A percentile compares a stretch with the other conserved stretches of the same genome.
Conservation (phyloP, 2,113 vertebrate genomes). For the Gambusia holbrooki region DNA sequence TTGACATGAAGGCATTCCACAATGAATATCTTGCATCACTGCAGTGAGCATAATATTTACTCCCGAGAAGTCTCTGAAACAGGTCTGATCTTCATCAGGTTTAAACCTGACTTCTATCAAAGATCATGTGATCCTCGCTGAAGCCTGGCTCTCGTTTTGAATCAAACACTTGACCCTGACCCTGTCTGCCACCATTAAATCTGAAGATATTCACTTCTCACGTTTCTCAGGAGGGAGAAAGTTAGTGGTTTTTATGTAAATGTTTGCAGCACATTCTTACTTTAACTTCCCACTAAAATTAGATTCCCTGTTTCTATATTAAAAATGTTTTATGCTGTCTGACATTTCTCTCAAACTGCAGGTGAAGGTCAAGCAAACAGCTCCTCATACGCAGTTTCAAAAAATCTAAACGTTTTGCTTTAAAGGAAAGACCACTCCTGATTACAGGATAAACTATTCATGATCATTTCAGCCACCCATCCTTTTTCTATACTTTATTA, state of each 20-base stretch:
- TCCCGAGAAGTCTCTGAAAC: constrained; percentile 12
- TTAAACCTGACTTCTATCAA: constrained; percentile 34
- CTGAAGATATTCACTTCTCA: constrained; percentile 51
- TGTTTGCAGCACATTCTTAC: constrained; percentile 1
- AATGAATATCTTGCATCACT: neutral
- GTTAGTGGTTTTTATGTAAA: constrained; percentile 14
- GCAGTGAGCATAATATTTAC: neutral
- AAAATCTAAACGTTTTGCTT: neutral
- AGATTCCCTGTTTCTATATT: neutral
- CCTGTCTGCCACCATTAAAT: constrained; percentile 52
- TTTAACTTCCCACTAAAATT: neutral
- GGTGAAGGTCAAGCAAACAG: neutral
- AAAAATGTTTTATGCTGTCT: neutral
- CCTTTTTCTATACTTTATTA: no score
- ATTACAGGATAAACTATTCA: no score
- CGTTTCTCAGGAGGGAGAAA: constrained; percentile 7
- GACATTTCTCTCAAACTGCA: neutral
- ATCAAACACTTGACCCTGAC: constrained; percentile 59
- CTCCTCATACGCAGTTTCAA: neutral
- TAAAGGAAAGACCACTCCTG: neutral
- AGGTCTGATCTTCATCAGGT: constrained; percentile 24
- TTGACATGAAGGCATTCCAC: neutral
- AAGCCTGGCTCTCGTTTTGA: constrained; percentile 50
- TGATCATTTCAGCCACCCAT: no score
- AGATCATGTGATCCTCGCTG: constrained; percentile 55